Percentiles rank a stretch among this genome's conserved stretches.
phyloP scores from a whole-genome alignment of 2,113 vertebrate genomes.

The Caracal caracal region DNA sequence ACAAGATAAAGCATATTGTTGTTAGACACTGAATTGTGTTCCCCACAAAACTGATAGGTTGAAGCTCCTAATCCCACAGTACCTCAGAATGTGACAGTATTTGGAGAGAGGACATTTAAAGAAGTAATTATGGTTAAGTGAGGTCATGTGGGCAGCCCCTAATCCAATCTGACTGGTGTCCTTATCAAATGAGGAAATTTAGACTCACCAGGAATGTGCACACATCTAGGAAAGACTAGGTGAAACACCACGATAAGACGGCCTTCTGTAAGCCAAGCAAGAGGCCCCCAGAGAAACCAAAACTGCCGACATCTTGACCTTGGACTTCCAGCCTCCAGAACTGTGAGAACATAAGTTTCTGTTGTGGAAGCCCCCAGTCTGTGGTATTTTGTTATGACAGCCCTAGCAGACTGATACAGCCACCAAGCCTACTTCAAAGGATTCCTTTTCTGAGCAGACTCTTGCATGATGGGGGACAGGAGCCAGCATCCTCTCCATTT shows the following conservation, averaged over 20 bases:
- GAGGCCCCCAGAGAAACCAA: neutral
- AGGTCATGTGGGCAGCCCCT: too few relatives aligned
- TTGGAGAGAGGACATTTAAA: neutral
- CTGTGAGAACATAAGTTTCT: neutral
- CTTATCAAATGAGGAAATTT: neutral
- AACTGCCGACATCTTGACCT: neutral
- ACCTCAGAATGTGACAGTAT: neutral
- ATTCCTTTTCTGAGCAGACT: neutral
- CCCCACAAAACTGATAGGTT: neutral
- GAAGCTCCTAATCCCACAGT: neutral
- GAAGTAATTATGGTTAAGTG: neutral
- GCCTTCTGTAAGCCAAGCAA: neutral
- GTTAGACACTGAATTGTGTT: neutral
- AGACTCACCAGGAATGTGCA: neutral
- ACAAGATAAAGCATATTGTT: neutral
- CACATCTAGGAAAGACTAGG: neutral
- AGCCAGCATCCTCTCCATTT: neutral
- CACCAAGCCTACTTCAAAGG: neutral
- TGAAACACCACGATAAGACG: accelerated
- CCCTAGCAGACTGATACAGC: neutral
- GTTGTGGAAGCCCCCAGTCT: neutral
- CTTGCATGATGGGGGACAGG: too few relatives aligned
- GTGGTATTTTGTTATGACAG: neutral
- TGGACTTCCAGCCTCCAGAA: neutral
- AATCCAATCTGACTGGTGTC: neutral